Evolutionary conservation across 2,888 invertebrate genomes (phyloP), one percentile per base, ranked within the genome.

Genomic region (Hetaerina titia): DNA sequence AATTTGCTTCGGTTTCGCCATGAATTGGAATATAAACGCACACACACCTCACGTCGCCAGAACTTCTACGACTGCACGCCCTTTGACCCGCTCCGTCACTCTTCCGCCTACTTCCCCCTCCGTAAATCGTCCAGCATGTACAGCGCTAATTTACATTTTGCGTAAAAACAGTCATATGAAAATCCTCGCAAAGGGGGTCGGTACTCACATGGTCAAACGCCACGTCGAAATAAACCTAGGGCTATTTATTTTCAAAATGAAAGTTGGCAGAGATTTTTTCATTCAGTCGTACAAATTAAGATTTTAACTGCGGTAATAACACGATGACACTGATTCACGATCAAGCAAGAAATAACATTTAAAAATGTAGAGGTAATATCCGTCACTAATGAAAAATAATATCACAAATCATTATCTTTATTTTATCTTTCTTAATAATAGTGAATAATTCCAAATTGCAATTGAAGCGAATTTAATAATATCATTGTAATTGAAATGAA

Each of bases 11-110:
- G 31, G 13, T 15, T 31, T 11, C 81, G 31, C 9, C 81, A 81
- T 81, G 81, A 81, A 81, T 81, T 25, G 81, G 81, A 81, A 81
- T 81, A 31, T 81, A 81, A 81, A 31, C 31, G 31, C 81, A 81
- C 25, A 31, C 25, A 81, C 81, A 31, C 81, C 15, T 81, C 31
- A n/a, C 2, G 25, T 81, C 81, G 81, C n/a, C 31, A 31, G 60
- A 60, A 17, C 60, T 15, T 60, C 60, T 60, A 81, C 81, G 31
- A 81, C 31, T 13, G 15, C 81, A 81, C 81, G 31, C 81, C 17
- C 60, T 11, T 15, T 9, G 81, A 31, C 60, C 60, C 60, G 13
- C 60, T 60, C 60, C 0, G 11, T 60, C 6, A 31, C 81, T 81
- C 81, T 25, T 31, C 31, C 13, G 81, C 81, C 31, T 22, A 31